These are phyloP conservation scores for Petrolisthes cinctipes DNA, from an alignment of 2,888 invertebrate species.

Conservation along the genomic window DNA sequence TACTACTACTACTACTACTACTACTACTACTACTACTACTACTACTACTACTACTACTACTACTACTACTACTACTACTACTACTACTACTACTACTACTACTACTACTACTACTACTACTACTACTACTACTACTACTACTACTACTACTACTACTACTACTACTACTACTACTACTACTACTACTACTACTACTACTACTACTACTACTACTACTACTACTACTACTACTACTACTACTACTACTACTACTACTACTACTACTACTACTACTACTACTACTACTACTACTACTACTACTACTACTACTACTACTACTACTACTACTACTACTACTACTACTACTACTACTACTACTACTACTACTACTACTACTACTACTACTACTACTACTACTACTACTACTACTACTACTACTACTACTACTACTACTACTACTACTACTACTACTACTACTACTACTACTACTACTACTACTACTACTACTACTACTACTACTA, in stretches of 20 bases:
- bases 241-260: slow-evolving; percentile 14
- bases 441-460: too few relatives aligned
- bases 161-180: not conserved
- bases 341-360: too few relatives aligned
- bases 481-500: too few relatives aligned
- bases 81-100: slow-evolving; percentile 1
- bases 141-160: not conserved
- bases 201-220: slow-evolving; percentile 1
- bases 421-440: too few relatives aligned
- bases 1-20: slow-evolving; percentile 1
- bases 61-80: slow-evolving; percentile 1
- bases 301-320: too few relatives aligned
- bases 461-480: too few relatives aligned
- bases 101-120: slow-evolving; percentile 1
- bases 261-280: not conserved
- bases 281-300: too few relatives aligned
- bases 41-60: slow-evolving; percentile 1
- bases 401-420: too few relatives aligned
- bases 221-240: slow-evolving; percentile 1
- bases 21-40: slow-evolving; percentile 1
- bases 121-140: slow-evolving; percentile 1
- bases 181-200: not conserved
- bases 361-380: too few relatives aligned
- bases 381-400: too few relatives aligned
- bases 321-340: too few relatives aligned